A percentile compares a stretch with the other conserved stretches of the same genome.
phyloP scores from a whole-genome alignment of 2,888 invertebrate genomes.

The Ichneumoninae sp. region DNA sequence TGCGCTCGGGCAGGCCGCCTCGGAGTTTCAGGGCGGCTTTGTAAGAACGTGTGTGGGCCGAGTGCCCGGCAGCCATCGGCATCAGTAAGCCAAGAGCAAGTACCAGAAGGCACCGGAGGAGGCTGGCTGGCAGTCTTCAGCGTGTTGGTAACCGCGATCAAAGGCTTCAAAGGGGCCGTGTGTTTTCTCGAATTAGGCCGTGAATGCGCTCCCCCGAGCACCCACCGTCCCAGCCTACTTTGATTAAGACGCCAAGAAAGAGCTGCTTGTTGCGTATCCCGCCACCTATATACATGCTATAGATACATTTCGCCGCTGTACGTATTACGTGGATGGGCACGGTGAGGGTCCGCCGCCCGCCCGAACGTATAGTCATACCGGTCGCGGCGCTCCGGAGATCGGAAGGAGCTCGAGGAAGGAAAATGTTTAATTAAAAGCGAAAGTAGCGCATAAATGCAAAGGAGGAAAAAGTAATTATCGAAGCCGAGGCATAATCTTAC shows the following conservation, averaged over 20 bases:
- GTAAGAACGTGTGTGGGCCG: slow-evolving; percentile 48
- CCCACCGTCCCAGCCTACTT: slow-evolving; percentile 72
- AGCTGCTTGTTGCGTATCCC: slow-evolving; percentile 76
- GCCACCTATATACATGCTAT: slow-evolving; percentile 9
- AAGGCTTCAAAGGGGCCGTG: slow-evolving; percentile 75
- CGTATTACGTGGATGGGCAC: background rate
- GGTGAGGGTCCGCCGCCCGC: background rate
- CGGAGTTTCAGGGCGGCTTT: slow-evolving; percentile 52
- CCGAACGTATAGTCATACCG: background rate
- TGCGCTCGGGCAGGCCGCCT: slow-evolving; percentile 56
- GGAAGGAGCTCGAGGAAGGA: slow-evolving; percentile 3
- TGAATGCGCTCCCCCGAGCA: slow-evolving; percentile 73
- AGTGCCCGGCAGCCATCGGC: slow-evolving; percentile 32
- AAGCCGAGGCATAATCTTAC: background rate
- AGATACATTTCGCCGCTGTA: background rate
- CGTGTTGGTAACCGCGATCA: slow-evolving; percentile 64
- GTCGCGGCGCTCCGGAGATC: background rate
- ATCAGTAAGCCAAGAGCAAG: slow-evolving; percentile 36
- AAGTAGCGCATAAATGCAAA: background rate
- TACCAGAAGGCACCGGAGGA: slow-evolving; percentile 48
- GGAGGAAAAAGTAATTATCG: slow-evolving; percentile 26
- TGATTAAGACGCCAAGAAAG: slow-evolving; percentile 80
- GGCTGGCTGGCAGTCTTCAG: slow-evolving; percentile 49
- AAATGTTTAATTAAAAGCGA: slow-evolving; percentile 1
- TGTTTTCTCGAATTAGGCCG: slow-evolving; percentile 82